Evolutionary conservation across 1,140 invertebrate genomes (phyloP), one percentile per base, ranked within the genome.

Genomic region (Pristionchus pacificus): DNA sequence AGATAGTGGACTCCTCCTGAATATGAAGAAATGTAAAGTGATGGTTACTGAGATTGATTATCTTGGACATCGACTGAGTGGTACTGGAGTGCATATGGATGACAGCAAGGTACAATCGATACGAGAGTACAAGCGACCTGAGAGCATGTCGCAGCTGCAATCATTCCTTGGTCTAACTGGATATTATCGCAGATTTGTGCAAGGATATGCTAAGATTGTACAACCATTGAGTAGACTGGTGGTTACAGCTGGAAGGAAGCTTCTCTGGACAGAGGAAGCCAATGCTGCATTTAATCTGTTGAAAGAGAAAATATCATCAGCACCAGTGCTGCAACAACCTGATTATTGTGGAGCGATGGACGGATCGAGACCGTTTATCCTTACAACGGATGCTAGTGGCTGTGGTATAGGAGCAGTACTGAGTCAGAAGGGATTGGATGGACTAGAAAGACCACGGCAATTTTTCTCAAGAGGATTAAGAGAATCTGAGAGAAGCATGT

Each of bases 291-390:
- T 78, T 58, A 60, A 69, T 19, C 25, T 27, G 55, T 33, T 78
- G 30, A 61, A 69, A 30, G 29, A 70, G 33, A n/a, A n/a, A 29
- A 38, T 78, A 27, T 67, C 59, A 14, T 32, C 27, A 1, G 30
- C 71, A 10, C 77, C 77, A 24, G 72, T 78, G 14, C 28, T 78
- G 0, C 68, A 60, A 25, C 57, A 71, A 30, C 77, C 77, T 2
- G 59, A 74, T 30, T 24, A 62, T 29, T 58, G 62, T 14, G 31
- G 13, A 2, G 68, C 68, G 2, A 0, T 69, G 0, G 27, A 60
- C 27, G 68, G 68, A 19, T 28, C 60, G 1, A 58, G 60, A 25
- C 66, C 69, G 15, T 78, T 76, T 38, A 49, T 76, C 13, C 63
- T 78, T 2, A 71, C 75, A 2, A 71, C 64, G 2, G 77, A 78